Evolutionary conservation across 2,113 vertebrate genomes (phyloP).

Genomic region (Labeo catla): DNA sequence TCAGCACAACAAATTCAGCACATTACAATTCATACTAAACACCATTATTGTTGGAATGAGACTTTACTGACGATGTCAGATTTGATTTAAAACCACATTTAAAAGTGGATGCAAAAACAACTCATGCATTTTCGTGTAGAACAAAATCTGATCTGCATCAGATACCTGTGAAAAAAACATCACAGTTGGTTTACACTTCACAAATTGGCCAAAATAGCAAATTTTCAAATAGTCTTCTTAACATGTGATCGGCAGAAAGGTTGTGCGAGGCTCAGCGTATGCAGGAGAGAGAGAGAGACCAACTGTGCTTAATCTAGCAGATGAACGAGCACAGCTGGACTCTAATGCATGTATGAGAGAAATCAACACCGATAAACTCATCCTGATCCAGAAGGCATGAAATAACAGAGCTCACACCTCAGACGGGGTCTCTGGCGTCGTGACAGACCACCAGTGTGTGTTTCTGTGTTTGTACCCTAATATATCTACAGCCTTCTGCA

Average conservation of each 20-base stretch:
- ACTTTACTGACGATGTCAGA: neutral
- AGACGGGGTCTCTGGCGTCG: neutral
- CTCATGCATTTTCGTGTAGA: neutral
- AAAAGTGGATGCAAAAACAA: neutral
- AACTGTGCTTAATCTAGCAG: slow-evolving; percentile 60
- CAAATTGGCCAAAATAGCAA: neutral
- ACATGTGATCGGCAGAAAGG: slow-evolving; percentile 15
- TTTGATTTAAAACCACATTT: neutral
- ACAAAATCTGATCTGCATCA: neutral
- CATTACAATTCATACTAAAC: neutral
- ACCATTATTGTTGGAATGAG: neutral
- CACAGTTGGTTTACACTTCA: neutral
- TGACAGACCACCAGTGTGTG: slow-evolving; percentile 17
- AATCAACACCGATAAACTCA: neutral
- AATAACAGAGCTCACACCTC: neutral
- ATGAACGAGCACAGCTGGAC: slow-evolving; percentile 58
- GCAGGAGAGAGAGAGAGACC: slow-evolving; percentile 55
- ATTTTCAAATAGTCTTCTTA: neutral
- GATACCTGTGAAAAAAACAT: neutral
- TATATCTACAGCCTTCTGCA: neutral
- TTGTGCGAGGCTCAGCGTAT: slow-evolving; percentile 54
- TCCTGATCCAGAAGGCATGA: neutral
- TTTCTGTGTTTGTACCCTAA: slow-evolving; percentile 31
- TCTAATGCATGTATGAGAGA: slow-evolving; percentile 21
- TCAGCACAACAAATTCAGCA: neutral